Percentiles rank a stretch among this genome's conserved stretches.
phyloP scores from a whole-genome alignment of 2,797 vertebrate species.

The Gila robusta region DNA sequence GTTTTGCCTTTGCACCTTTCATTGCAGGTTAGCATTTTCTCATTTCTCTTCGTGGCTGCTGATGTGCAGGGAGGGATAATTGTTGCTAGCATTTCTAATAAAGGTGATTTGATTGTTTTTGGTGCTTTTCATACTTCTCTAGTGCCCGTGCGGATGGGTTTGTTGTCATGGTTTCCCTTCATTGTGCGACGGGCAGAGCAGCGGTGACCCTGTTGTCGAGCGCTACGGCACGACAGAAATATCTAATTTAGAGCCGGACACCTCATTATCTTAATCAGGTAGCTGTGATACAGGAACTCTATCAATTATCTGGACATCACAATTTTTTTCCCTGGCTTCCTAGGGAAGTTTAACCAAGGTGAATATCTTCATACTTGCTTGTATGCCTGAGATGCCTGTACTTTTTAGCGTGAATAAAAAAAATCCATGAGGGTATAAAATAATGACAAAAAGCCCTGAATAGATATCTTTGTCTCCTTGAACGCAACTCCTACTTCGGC shows the following conservation, averaged over 20 bases:
- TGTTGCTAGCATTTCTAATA: conserved; percentile 71
- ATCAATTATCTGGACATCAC: conserved; percentile 17
- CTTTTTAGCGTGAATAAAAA: conserved; percentile 16
- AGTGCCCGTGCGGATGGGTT: conserved; percentile 53
- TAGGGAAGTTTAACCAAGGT: conserved; percentile 1
- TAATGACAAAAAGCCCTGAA: conserved; percentile 15
- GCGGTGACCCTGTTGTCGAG: conserved; percentile 56
- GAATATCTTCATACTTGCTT: neutral
- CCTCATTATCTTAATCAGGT: conserved; percentile 51
- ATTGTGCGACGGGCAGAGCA: conserved; percentile 46
- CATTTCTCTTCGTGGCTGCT: conserved; percentile 51
- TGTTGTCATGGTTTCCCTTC: conserved; percentile 70
- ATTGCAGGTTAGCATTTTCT: neutral
- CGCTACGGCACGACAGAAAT: conserved; percentile 45
- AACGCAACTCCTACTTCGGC: conserved; percentile 54
- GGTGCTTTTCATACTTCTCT: conserved; percentile 53
- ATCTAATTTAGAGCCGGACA: conserved; percentile 51
- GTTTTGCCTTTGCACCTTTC: conserved; percentile 57
- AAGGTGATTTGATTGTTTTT: conserved; percentile 74
- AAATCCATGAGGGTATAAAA: conserved; percentile 13
- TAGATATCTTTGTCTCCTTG: conserved; percentile 26
- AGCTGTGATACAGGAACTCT: conserved; percentile 30
- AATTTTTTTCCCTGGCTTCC: neutral
- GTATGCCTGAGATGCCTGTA: neutral
- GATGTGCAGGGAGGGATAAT: conserved; percentile 67